Percentiles rank a stretch among this genome's conserved stretches.
Conservation (phyloP, 2,888 invertebrate genomes). For the Hyposoter didymator region DNA sequence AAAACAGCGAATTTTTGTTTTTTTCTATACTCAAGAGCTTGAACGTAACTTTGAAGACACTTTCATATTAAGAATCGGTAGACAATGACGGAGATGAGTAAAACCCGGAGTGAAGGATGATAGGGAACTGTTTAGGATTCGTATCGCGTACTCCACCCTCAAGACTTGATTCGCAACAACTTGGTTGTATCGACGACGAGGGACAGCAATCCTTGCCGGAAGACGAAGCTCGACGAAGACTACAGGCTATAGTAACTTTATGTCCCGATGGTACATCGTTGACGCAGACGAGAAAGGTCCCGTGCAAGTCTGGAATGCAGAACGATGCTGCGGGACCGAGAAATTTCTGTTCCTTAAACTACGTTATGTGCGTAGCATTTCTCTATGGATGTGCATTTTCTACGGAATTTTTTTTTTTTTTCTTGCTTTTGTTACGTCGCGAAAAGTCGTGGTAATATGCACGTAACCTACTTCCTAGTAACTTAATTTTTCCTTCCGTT, state of each 20-base stretch:
- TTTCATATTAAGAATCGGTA: neutral
- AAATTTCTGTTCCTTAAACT: slow-evolving; percentile 44
- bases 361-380: slow-evolving; percentile 32
- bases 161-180: slow-evolving; percentile 73
- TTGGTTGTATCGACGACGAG: slow-evolving; percentile 57
- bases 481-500: slow-evolving; percentile 18
- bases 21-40: neutral
- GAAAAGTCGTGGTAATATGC: slow-evolving; percentile 10
- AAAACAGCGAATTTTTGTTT: neutral
- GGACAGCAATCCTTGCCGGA: slow-evolving; percentile 46
- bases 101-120: slow-evolving; percentile 31
- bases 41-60: neutral
- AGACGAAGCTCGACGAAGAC: slow-evolving; percentile 14
- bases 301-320: slow-evolving; percentile 61
- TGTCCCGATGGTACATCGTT: slow-evolving; percentile 56
- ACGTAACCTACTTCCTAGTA: slow-evolving; percentile 14
- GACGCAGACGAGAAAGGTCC: slow-evolving; percentile 58
- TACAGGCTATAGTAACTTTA: slow-evolving; percentile 38
- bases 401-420: neutral
- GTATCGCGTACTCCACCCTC: slow-evolving; percentile 65
- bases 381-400: slow-evolving; percentile 1
- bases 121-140: slow-evolving; percentile 72
- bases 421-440: neutral
- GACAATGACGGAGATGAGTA: slow-evolving; percentile 26
- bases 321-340: slow-evolving; percentile 39